phyloP scores from a whole-genome alignment of 2,888 invertebrate species.

The Oscheius sp. region DNA sequence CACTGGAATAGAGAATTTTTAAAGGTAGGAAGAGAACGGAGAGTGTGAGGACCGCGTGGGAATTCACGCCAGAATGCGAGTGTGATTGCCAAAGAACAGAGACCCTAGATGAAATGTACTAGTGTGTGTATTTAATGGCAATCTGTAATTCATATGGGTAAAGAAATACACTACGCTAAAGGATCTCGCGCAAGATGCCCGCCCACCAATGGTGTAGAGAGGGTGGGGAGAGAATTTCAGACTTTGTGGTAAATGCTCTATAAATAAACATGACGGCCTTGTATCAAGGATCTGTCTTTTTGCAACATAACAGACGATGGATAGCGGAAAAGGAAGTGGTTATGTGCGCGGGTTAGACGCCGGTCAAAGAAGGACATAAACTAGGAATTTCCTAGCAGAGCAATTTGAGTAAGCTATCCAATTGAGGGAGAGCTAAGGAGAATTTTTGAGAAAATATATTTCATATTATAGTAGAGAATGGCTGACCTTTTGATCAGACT shows the following conservation, averaged over 20 bases:
- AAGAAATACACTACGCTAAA: slow-evolving; percentile 2
- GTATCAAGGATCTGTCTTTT: not conserved
- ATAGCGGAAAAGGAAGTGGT: slow-evolving; percentile 16
- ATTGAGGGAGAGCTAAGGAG: not conserved
- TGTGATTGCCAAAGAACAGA: too few relatives aligned
- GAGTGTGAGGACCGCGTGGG: too few relatives aligned
- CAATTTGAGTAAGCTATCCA: slow-evolving; percentile 9
- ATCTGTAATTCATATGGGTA: not conserved
- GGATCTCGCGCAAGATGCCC: not conserved
- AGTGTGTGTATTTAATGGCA: too few relatives aligned
- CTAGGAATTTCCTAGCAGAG: not conserved
- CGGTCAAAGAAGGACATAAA: slow-evolving; percentile 22
- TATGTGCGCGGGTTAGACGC: slow-evolving; percentile 12
- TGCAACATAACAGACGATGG: not conserved
- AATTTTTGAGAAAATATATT: not conserved
- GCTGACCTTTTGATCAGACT: too few relatives aligned
- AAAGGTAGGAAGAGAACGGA: not conserved
- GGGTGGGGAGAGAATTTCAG: not conserved
- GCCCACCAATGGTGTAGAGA: slow-evolving; percentile 9
- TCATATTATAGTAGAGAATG: too few relatives aligned
- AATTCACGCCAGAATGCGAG: too few relatives aligned
- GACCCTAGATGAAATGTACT: too few relatives aligned
- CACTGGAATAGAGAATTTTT: not conserved
- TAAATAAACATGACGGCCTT: too few relatives aligned
- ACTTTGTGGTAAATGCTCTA: not conserved